phyloP scores from a whole-genome alignment of 2,797 vertebrate genomes.

The Sparidentex hasta region DNA sequence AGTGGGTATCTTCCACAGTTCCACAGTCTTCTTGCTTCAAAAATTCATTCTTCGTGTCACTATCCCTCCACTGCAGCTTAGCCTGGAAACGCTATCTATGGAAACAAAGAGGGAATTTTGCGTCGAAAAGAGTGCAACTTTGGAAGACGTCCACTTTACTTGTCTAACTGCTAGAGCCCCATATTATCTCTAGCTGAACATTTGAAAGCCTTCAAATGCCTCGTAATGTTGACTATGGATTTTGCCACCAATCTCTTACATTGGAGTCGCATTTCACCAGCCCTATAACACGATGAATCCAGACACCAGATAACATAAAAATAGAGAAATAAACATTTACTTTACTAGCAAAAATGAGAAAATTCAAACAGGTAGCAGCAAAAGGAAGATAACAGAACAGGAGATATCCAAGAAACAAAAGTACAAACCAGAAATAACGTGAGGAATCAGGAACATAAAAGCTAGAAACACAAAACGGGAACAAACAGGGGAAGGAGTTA shows the following conservation, averaged over 20 bases:
- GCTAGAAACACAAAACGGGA: too few species aligned
- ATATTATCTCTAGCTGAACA: neutral
- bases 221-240: neutral
- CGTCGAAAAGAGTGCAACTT: neutral
- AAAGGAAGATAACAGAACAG: too few species aligned
- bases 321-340: too few species aligned
- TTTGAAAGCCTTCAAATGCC: neutral
- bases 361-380: too few species aligned
- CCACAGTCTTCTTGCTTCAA: neutral
- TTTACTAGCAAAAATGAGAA: too few species aligned
- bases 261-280: too few species aligned
- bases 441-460: too few species aligned
- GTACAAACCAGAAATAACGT: too few species aligned
- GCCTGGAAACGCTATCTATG: neutral
- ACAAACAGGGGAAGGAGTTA: too few species aligned
- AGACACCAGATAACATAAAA: too few species aligned
- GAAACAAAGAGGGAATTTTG: neutral
- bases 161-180: neutral
- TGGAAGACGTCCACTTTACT: neutral
- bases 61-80: neutral
- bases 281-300: too few species aligned
- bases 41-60: slow-evolving; percentile 10
- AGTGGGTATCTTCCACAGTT: neutral
- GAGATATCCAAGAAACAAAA: too few species aligned
- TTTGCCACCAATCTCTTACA: neutral